Percentiles rank a stretch among this genome's conserved stretches.
These are phyloP conservation scores for Meta bourneti DNA, from an alignment of 2,888 invertebrate species.

Conservation along the genomic window DNA sequence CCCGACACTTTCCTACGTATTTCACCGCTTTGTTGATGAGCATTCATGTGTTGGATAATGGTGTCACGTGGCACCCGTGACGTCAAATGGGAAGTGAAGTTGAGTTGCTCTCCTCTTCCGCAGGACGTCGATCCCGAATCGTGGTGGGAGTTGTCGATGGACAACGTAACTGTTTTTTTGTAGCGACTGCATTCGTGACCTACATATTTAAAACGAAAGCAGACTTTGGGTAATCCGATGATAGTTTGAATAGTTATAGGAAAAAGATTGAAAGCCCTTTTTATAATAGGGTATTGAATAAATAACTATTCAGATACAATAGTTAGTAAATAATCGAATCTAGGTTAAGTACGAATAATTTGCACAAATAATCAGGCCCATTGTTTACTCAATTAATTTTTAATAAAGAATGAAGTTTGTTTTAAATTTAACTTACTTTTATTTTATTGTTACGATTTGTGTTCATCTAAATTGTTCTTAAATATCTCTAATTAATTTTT, in stretches of 20 bases:
- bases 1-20: constrained; percentile 58
- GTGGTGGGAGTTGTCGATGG: background rate
- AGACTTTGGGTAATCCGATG: background rate
- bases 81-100: constrained; percentile 55
- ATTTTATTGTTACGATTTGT: too few species aligned
- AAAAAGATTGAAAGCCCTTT: too few species aligned
- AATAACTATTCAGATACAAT: background rate
- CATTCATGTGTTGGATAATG: constrained; percentile 66
- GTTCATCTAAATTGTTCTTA: too few species aligned
- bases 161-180: background rate
- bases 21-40: constrained; percentile 57
- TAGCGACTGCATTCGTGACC: constrained; percentile 58
- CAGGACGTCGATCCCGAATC: constrained; percentile 42
- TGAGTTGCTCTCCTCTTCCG: constrained; percentile 13
- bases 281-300: too few species aligned
- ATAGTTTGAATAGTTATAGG: background rate
- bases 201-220: constrained; percentile 20
- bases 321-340: background rate
- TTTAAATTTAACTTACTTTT: too few species aligned
- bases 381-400: too few species aligned
- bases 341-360: background rate
- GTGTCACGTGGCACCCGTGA: constrained; percentile 66
- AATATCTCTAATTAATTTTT: too few species aligned
- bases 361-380: too few species aligned
- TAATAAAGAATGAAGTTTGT: too few species aligned